phyloP scores from a whole-genome alignment of 2,888 invertebrate species.

The Eilema caniola region DNA sequence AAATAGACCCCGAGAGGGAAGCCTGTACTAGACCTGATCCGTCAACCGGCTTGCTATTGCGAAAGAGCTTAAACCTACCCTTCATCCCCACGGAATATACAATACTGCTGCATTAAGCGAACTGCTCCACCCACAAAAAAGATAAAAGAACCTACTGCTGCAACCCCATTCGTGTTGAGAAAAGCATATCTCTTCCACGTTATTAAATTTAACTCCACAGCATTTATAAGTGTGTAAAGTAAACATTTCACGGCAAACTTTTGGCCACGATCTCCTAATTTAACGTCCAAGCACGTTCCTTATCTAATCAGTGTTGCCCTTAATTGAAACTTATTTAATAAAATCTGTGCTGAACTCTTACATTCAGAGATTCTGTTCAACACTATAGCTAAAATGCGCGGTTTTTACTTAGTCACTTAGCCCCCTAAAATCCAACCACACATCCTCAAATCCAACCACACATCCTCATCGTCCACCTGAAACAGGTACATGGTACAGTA shows the following conservation, averaged over 20 bases:
- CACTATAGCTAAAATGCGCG: background rate
- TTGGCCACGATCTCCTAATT: slow-evolving; percentile 18
- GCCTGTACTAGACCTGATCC: no score
- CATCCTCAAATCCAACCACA: no score
- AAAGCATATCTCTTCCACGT: background rate
- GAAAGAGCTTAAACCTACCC: background rate
- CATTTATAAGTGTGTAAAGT: background rate
- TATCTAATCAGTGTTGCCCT: slow-evolving; percentile 28
- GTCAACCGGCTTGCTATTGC: no score
- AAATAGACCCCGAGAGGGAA: no score
- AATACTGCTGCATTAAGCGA: background rate
- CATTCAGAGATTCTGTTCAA: slow-evolving; percentile 3
- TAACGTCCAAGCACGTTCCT: slow-evolving; percentile 32
- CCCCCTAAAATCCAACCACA: no score
- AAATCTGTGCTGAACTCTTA: slow-evolving; percentile 20
- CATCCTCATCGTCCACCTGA: no score
- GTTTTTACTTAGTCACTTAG: no score
- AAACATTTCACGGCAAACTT: slow-evolving; percentile 6
- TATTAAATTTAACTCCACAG: background rate
- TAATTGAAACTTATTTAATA: slow-evolving; percentile 44
- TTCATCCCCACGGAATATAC: background rate
- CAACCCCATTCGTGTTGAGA: background rate
- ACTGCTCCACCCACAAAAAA: no score
- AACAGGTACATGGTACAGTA: no score
- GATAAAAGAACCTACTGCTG: no score